These are phyloP conservation scores for Hyla sarda DNA, from an alignment of 2,113 vertebrate genomes.

Conservation along the genomic window DNA sequence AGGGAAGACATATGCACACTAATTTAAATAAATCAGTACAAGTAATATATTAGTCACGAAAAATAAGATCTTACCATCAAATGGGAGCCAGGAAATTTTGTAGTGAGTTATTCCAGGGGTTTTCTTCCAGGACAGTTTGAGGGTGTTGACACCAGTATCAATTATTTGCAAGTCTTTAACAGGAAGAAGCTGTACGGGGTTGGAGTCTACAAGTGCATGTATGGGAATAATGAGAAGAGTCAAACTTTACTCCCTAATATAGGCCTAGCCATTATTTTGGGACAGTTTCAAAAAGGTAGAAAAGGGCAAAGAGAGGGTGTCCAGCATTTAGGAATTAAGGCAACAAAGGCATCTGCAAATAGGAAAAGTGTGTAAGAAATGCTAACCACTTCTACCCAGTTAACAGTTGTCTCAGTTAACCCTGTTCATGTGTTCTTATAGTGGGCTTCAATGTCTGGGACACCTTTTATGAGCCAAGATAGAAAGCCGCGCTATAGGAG, in stretches of 20 bases:
- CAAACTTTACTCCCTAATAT: neutral
- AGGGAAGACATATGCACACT: too few species aligned
- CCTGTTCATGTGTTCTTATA: too few species aligned
- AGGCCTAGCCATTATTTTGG: neutral
- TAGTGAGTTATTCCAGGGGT: slow-evolving; percentile 77
- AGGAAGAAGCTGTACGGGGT: slow-evolving; percentile 65
- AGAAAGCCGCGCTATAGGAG: too few species aligned
- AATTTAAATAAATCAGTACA: too few species aligned
- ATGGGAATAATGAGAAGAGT: slow-evolving; percentile 7
- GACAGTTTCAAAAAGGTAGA: too few species aligned
- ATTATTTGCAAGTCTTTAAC: slow-evolving; percentile 78
- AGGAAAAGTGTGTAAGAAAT: too few species aligned
- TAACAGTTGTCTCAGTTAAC: too few species aligned
- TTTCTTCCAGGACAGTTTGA: slow-evolving; percentile 81
- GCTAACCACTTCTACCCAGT: too few species aligned
- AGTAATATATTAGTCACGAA: too few species aligned
- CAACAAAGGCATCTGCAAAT: too few species aligned
- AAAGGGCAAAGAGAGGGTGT: neutral
- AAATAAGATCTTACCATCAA: slow-evolving; percentile 71
- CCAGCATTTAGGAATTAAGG: neutral
- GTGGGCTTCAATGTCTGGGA: too few species aligned
- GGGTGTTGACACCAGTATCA: slow-evolving; percentile 71
- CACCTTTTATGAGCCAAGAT: too few species aligned
- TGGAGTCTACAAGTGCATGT: slow-evolving; percentile 67
- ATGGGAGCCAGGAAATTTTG: slow-evolving; percentile 81